Evolutionary conservation across 1,140 invertebrate species (phyloP), one percentile per base, ranked within the genome.

Genomic region (Eumeta japonica): DNA sequence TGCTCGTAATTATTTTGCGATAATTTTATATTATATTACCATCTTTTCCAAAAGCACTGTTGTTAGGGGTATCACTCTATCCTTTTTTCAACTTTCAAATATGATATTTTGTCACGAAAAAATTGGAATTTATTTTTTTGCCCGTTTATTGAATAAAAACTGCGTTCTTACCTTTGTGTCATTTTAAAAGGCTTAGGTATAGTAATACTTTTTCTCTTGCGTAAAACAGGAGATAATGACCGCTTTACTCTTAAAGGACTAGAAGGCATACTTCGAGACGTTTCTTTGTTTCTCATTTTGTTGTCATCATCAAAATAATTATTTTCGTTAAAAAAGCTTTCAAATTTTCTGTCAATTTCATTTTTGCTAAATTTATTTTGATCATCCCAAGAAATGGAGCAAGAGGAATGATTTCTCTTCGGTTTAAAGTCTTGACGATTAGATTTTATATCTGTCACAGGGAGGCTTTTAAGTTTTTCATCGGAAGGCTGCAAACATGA

Each of bases 131-230:
- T n/a, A n/a, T n/a, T n/a, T n/a, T n/a, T n/a, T n/a, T n/a, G n/a
- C n/a, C n/a, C n/a, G n/a, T n/a, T n/a, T n/a, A n/a, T n/a, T n/a
- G n/a, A n/a, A n/a, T n/a, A n/a, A n/a, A n/a, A n/a, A n/a, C n/a
- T n/a, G n/a, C n/a, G 17, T 38, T 33, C 39, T 37, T 68, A 84
- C 84, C 82, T 81, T 44, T 82, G 62, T 2, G 81, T 83, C 76
- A 85, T 84, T 56, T 78, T 77, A 62, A 85, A 85, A 11, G 83
- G 82, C 49, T 83, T 82, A 0, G 82, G 80, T 30, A 83, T 68
- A 0, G 83, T 85, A 14, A 79, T 68, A 27, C 56, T 72, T 50
- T 62, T 63, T 34, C 64, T 55, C 38, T 62, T 63, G 40, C 55
- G 37, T 15, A 41, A 27, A 32, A 37, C 35, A 45, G 37, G 58